Base-by-base conservation (phyloP, 1,140 invertebrate species). In the Eciton burchellii region DNA sequence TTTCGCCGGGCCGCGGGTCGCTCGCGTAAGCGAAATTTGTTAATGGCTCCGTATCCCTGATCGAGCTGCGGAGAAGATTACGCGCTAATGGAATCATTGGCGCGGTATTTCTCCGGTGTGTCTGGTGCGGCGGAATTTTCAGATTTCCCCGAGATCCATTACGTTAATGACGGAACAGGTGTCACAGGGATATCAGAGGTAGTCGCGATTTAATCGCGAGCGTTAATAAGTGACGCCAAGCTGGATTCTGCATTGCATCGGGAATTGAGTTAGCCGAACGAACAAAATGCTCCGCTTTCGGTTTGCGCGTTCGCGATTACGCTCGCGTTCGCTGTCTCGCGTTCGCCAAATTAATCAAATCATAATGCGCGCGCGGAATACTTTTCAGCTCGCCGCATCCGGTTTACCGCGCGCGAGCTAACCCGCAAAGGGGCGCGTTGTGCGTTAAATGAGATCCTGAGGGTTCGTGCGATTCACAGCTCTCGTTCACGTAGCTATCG, bases 1-100 rank as follows among this genome's bases (percentile, higher is more conserved):
- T 21, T 52, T 24, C 24, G 14, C 35, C 24, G 16, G n/a, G 6
- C 19, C 24, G n/a, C 24, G 35, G n/a, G 6, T 6, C 35, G 35
- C 2, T 35, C 35, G 35, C 6, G 6, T 70, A 70, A 79, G n/a
- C 74, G n/a, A 79, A 79, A 79, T 70, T 70, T 57, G 35, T 11
- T 56, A 79, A 79, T 57, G 26, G 24, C 49, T 57, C 45, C 21
- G 26, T 60, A 62, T 52, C 24, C 19, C 11, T 14, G 11, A 47
- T 47, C 41, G 52, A 45, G 16, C 2, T 26, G 3, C 35, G 14
- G 60, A 73, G 60, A 73, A 24, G 16, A 72, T 21, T 9, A 59
- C 43, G 26, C 29, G 70, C 41, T 71, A 73, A 81, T 56, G 24
- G 49, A 79, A 68, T 29, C 45, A 79, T 57, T 56, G 24, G 56